Conservation (phyloP, 1,140 invertebrate genomes). For the Hermetia illucens region DNA sequence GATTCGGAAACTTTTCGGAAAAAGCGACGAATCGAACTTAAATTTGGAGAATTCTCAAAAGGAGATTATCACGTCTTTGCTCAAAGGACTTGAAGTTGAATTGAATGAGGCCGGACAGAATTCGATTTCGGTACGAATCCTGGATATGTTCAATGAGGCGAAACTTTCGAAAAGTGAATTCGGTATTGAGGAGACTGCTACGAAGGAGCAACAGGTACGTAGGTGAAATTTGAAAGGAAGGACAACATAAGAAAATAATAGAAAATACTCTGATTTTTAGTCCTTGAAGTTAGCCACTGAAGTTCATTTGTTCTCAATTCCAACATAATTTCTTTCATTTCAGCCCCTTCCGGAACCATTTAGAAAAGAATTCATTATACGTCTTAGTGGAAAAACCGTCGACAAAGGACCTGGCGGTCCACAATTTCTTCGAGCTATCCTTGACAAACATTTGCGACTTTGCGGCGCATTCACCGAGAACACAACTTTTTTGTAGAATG, state of each 20-base stretch:
- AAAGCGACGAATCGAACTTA: background rate
- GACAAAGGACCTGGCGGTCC: conserved; percentile 15
- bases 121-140: conserved; percentile 1
- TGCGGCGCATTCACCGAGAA: conserved; percentile 29
- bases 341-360: conserved; percentile 10
- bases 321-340: background rate
- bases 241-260: background rate
- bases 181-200: background rate
- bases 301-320: too few species aligned
- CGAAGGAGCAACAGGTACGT: background rate
- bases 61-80: background rate
- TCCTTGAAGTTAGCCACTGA: too few species aligned
- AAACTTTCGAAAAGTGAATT: conserved; percentile 3
- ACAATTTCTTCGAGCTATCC: conserved; percentile 26
- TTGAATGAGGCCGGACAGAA: conserved; percentile 3
- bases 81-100: conserved; percentile 3
- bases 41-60: background rate
- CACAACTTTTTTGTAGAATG: conserved; percentile 19
- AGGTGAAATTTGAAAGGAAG: background rate
- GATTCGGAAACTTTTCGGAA: conserved; percentile 1
- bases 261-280: background rate
- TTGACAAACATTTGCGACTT: conserved; percentile 21
- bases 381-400: conserved; percentile 14
- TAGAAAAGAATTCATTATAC: conserved; percentile 25
- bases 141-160: conserved; percentile 4